Percentiles rank a stretch among this genome's conserved stretches.
These are phyloP conservation scores for Passerina amoena DNA, from an alignment of 2,113 vertebrate species.

Conservation along the genomic window DNA sequence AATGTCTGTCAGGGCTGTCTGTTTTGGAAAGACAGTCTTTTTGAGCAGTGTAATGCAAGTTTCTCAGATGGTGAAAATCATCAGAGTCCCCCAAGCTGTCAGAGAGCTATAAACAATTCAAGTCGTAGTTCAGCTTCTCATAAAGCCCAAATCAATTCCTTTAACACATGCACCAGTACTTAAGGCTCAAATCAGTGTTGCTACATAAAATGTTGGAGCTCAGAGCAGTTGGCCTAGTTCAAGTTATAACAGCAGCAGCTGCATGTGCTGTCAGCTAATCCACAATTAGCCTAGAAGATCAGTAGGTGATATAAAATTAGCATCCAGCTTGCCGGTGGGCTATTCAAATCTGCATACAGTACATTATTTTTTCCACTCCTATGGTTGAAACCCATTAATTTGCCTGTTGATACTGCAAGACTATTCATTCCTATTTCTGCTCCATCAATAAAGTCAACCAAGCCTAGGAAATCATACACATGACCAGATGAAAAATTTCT, in stretches of 20 bases:
- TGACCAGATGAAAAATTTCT: neutral
- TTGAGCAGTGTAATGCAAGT: neutral
- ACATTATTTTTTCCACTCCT: neutral
- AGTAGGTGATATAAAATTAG: neutral
- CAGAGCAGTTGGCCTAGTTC: neutral
- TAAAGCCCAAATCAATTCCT: neutral
- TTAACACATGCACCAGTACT: neutral
- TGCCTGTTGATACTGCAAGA: neutral
- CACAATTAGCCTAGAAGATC: neutral
- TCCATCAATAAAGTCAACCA: neutral
- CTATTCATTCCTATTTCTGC: neutral
- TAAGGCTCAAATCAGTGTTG: neutral
- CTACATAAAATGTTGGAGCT: neutral
- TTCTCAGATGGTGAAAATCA: neutral
- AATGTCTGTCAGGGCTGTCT: neutral
- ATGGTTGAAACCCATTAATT: neutral
- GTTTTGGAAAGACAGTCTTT: neutral
- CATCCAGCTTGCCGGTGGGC: rapidly evolving
- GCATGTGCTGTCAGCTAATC: neutral
- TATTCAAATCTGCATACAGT: neutral
- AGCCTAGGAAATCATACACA: neutral
- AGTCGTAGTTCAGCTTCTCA: neutral
- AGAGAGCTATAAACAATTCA: neutral
- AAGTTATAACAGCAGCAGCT: neutral
- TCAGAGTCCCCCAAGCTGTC: neutral